A percentile compares a stretch with the other conserved stretches of the same genome.
phyloP scores from a whole-genome alignment of 2,113 vertebrate species.

The Ictalurus punctatus region DNA sequence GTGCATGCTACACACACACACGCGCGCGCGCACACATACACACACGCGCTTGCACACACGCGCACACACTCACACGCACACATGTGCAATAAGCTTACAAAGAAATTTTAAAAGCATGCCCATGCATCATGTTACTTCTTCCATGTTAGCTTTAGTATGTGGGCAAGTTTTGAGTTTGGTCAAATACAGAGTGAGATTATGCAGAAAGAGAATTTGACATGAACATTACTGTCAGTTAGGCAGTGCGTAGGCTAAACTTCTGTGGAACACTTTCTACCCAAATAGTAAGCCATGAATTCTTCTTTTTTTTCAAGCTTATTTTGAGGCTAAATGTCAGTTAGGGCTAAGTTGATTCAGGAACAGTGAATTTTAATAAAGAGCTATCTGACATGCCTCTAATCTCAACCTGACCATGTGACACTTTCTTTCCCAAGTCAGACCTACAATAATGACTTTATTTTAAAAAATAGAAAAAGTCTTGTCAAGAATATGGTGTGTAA shows the following conservation, averaged over 20 bases:
- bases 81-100: neutral
- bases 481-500: neutral
- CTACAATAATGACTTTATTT: neutral
- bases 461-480: neutral
- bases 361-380: neutral
- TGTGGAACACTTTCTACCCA: neutral
- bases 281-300: neutral
- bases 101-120: slow-evolving; percentile 24
- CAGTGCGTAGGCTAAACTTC: slow-evolving; percentile 10
- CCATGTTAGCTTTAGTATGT: slow-evolving; percentile 9
- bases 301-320: neutral
- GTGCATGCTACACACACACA: slow-evolving; percentile 1
- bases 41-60: neutral
- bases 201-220: slow-evolving; percentile 33
- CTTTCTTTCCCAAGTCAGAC: neutral
- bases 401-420: neutral
- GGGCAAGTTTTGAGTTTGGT: slow-evolving; percentile 30
- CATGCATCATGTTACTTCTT: neutral
- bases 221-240: slow-evolving; percentile 18
- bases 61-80: neutral
- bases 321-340: neutral
- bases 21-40: neutral
- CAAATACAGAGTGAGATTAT: slow-evolving; percentile 16
- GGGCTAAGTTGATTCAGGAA: neutral
- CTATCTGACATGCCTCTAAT: neutral